phyloP scores from a whole-genome alignment of 1,140 invertebrate species.

The fruit fly (Drosophila melanogaster) region Release_6_plus_ISO1_MT NT_037436.4:2727501-2728000 shows the following conservation, averaged over 20 bases:
- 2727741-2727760: slow-evolving; percentile 47
- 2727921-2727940: slow-evolving; percentile 57
- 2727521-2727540: slow-evolving; percentile 70
- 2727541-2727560: slow-evolving; percentile 62
- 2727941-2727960: slow-evolving; percentile 27
- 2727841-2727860: slow-evolving; percentile 70
- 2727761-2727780: neutral
- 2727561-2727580: slow-evolving; percentile 27
- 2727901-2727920: slow-evolving; percentile 46
- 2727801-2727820: slow-evolving; percentile 68
- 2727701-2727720: slow-evolving; percentile 62
- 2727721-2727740: slow-evolving; percentile 78
- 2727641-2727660: slow-evolving; percentile 65
- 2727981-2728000: slow-evolving; percentile 64
- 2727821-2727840: slow-evolving; percentile 71
- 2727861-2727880: slow-evolving; percentile 66
- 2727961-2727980: slow-evolving; percentile 60
- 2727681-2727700: slow-evolving; percentile 47
- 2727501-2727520: slow-evolving; percentile 52
- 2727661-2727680: slow-evolving; percentile 50
- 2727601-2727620: slow-evolving; percentile 11
- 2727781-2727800: slow-evolving; percentile 17
- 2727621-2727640: slow-evolving; percentile 36
- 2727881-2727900: slow-evolving; percentile 53
- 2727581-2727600: slow-evolving; percentile 7